Evolutionary conservation across 2,113 vertebrate genomes (phyloP), one percentile per base, ranked within the genome.

Genomic region (Eurypyga helias): DNA sequence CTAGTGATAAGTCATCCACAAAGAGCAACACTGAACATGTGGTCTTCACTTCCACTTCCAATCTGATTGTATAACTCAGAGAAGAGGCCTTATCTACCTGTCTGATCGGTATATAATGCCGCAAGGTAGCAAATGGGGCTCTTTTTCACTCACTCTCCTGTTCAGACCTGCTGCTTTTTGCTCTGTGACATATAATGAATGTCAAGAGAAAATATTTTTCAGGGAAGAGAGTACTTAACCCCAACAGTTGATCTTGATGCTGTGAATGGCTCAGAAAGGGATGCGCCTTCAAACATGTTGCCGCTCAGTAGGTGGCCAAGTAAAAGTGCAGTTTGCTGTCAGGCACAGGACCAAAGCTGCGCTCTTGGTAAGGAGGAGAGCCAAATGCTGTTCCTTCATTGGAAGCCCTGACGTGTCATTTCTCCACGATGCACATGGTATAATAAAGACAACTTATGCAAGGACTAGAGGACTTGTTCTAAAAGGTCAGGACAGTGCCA

Each of bases 91-190:
- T 86, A 93, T 96, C 80, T 95, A 15, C 46, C 55, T 28, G 72
- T 48, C 79, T 79, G 62, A 95, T 93, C 76, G 33, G 87, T 24
- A 16, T 18, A 10, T 48, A 38, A 73, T 17, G 77, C 58, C n/a
- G 60, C 83, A 38, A 89, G 82, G 85, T 90, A 93, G 83, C 71
- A 90, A 80, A 26, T 6, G 17, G 25, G 46, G 62, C 81, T 92
- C 73, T 64, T 45, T 52, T 41, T 6, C 49, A 70, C 70, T 94
- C 76, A 5, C 34, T 58, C 67, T 94, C 93, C 33, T 95, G 90
- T 82, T 91, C 93, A 93, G 80, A 95, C 90, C 84, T 94, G 91
- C 75, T 95, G 80, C 60, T 89, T 81, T 62, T 41, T 65, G 80
- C 51, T 71, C 41, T 52, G 58, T 75, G 90, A 75, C 75, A 80